phyloP scores from a whole-genome alignment of 2,888 invertebrate species.

The Ametastegia equiseti region DNA sequence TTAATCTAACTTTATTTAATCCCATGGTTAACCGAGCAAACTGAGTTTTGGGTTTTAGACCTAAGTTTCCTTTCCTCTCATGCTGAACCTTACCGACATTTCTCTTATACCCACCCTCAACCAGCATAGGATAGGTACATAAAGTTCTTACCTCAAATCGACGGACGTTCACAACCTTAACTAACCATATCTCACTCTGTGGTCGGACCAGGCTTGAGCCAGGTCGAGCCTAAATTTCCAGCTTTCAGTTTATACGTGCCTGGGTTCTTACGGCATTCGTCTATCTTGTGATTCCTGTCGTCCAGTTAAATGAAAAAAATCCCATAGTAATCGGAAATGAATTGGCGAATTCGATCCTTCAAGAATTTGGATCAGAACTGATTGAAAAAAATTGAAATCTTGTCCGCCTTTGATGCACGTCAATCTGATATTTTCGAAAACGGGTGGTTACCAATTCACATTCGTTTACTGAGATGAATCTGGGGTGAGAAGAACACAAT shows the following conservation, averaged over 20 bases:
- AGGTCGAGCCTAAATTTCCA: too few relatives aligned
- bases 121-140: not conserved
- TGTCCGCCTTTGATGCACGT: too few relatives aligned
- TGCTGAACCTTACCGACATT: not conserved
- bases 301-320: too few relatives aligned
- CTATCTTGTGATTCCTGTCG: too few relatives aligned
- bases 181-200: constrained; percentile 3
- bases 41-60: not conserved
- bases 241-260: not conserved
- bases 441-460: too few relatives aligned
- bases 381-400: too few relatives aligned
- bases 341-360: too few relatives aligned
- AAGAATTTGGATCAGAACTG: too few relatives aligned
- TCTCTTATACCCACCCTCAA: not conserved
- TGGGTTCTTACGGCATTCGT: too few relatives aligned
- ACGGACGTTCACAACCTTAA: constrained; percentile 9
- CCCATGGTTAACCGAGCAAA: constrained; percentile 23
- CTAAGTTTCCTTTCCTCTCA: not conserved
- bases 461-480: too few relatives aligned
- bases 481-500: too few relatives aligned
- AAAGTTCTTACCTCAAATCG: constrained; percentile 17
- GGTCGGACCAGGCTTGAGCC: not conserved
- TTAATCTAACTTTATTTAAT: constrained; percentile 37
- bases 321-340: not conserved
- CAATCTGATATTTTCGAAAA: too few relatives aligned